Conservation (phyloP, 2,888 invertebrate species). For the Calameuta pallipes region DNA sequence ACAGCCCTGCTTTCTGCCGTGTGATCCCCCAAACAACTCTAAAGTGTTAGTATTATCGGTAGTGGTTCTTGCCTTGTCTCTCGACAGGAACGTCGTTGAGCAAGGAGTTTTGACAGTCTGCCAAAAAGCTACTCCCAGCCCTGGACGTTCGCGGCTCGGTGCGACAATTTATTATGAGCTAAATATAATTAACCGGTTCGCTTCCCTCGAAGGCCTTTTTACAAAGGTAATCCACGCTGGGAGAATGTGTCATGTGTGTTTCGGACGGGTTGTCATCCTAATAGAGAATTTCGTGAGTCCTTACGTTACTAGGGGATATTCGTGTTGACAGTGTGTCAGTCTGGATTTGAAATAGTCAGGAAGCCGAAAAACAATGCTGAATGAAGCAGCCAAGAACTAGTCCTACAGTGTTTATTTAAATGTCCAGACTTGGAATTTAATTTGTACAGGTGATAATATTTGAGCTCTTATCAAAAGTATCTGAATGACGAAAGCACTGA, state of each 20-base stretch:
- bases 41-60: background rate
- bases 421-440: background rate
- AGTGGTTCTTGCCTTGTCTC: background rate
- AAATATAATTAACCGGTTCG: background rate
- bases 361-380: background rate
- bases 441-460: background rate
- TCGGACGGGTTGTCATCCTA: background rate
- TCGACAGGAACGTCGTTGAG: background rate
- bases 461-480: background rate
- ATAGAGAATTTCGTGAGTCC: background rate
- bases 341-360: background rate
- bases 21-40: slow-evolving; percentile 34
- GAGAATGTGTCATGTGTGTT: background rate
- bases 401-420: background rate
- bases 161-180: background rate
- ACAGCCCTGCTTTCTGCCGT: slow-evolving; percentile 44
- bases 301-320: background rate
- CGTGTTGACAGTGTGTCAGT: background rate
- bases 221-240: background rate
- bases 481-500: background rate
- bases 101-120: background rate
- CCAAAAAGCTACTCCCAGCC: background rate
- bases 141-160: background rate
- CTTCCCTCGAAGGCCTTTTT: background rate
- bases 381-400: background rate